Percentiles rank a stretch among this genome's conserved stretches.
Evolutionary conservation across 2,113 vertebrate genomes (phyloP).

Genomic region (Larimichthys polyactis): DNA sequence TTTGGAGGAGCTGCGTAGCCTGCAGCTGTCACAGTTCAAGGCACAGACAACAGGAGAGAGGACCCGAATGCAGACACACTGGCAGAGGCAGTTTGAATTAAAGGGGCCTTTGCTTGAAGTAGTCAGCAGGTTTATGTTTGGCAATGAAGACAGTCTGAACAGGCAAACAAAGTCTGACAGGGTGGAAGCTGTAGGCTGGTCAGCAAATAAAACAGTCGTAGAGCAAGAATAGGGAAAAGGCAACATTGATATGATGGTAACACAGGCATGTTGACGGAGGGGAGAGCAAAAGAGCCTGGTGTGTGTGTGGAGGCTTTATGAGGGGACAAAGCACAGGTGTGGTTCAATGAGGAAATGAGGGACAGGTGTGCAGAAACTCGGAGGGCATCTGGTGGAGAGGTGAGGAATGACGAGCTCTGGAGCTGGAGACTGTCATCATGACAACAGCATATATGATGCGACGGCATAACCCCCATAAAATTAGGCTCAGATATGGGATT

Average conservation of each 20-base stretch:
- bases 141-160: background rate
- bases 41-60: background rate
- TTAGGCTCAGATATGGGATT: too few species aligned
- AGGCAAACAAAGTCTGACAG: background rate
- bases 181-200: background rate
- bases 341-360: background rate
- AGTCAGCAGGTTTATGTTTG: background rate
- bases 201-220: background rate
- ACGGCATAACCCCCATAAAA: too few species aligned
- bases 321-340: background rate
- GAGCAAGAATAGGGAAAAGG: background rate
- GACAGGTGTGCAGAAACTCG: background rate
- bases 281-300: background rate
- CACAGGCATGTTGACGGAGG: background rate
- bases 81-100: background rate
- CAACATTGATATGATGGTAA: too few species aligned
- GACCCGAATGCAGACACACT: background rate
- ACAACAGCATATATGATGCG: background rate
- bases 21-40: background rate
- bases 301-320: background rate
- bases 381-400: slow-evolving; percentile 12
- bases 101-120: background rate
- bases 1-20: background rate
- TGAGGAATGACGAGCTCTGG: background rate
- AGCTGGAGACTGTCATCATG: background rate